Base-by-base conservation (phyloP, 2,888 invertebrate genomes). In the Brenthis daphne region DNA sequence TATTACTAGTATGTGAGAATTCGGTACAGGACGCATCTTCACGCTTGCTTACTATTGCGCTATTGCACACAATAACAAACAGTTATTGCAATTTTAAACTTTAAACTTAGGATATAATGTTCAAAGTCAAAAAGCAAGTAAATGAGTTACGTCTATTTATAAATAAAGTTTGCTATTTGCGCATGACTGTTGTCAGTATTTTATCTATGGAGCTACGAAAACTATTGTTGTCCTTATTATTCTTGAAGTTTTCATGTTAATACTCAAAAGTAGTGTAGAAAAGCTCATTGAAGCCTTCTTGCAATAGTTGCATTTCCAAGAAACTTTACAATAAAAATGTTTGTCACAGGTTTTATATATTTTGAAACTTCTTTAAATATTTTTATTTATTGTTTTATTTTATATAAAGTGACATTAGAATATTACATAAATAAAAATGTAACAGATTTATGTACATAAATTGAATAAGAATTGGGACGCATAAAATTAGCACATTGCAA, bases 201-300 rank as follows among this genome's bases (percentile, higher is more conserved):
- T 76, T 76, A 77, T 80, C 82, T 79, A 80, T 81, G 81, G 82
- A 87, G 89, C 85, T 85, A 87, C 80, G 85, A 86, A 82, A 89
- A 87, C 86, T 90, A 88, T 84, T 82, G 87, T 84, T 77, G 80
- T 91, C 91, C 88, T 86, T 90, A 84, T 90, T 89, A 80, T 85
- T 77, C 85, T 80, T 79, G 74, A 83, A 85, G 80, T 86, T 86
- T 83, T 77, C 72, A 74, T 76, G 76, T 76, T 75, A 77, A 77
- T 77, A 75, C 76, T 77, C 72, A 61, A 70, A 73, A 66, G 24
- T 65, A 54, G 16, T 33, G n/a, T 50, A 60, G 37, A 50, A 14
- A 58, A 43, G 5, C 55, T 60, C 37, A 56, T 60, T 63, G n/a
- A 13, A 67, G 56, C 43, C 24, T 47, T 48, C 48, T 33, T 67